phyloP scores from a whole-genome alignment of 2,888 invertebrate species.

The Hirtodrosophila cameraria region DNA sequence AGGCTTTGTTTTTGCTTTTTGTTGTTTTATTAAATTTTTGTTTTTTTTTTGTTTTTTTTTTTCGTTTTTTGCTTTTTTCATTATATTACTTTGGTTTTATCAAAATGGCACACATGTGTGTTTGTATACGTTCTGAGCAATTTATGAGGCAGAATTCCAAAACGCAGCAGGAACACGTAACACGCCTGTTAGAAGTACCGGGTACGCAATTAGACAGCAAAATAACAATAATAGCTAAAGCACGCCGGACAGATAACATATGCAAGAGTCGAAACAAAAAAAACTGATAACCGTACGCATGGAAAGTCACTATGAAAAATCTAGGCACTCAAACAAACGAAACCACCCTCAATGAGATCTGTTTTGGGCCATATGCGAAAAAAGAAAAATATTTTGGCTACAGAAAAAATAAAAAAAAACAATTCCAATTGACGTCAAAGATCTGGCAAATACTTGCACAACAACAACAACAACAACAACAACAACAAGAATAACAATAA shows the following conservation, averaged over 20 bases:
- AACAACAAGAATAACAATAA: constrained; percentile 13
- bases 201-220: constrained; percentile 49
- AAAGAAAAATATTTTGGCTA: no score
- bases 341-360: constrained; percentile 34
- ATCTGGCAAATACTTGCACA: constrained; percentile 5
- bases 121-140: constrained; percentile 18
- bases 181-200: no score
- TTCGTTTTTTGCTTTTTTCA: neutral
- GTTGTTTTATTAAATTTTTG: neutral
- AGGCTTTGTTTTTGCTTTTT: constrained; percentile 18
- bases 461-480: constrained; percentile 16
- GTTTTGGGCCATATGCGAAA: constrained; percentile 47
- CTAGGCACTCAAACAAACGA: constrained; percentile 4
- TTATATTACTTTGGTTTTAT: constrained; percentile 38
- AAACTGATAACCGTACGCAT: constrained; percentile 41
- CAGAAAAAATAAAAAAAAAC: constrained; percentile 30
- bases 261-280: constrained; percentile 20
- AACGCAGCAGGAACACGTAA: constrained; percentile 10
- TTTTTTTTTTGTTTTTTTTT: neutral
- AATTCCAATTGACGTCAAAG: constrained; percentile 53
- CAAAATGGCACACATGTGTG: constrained; percentile 71
- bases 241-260: constrained; percentile 12
- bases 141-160: constrained; percentile 47
- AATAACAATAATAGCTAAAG: constrained; percentile 7
- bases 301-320: constrained; percentile 17